Base-by-base conservation (phyloP, 2,888 invertebrate genomes). In the Schrankia costaestrigalis region DNA sequence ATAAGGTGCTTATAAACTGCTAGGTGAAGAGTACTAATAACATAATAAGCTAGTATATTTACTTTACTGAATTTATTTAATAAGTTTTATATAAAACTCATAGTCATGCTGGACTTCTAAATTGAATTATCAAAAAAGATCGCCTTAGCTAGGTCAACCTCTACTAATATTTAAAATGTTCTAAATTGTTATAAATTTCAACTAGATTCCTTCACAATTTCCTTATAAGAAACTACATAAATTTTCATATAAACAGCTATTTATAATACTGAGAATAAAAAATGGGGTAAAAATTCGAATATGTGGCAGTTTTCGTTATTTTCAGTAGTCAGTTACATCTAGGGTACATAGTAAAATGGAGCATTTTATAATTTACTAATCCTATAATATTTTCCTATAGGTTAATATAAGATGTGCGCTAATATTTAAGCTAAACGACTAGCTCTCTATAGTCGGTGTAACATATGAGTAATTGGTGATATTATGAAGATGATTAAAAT, bases 221-320 rank as follows among this genome's bases (percentile, higher is more conserved):
- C 50, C 62, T 56, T 11, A 41, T 41, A 44, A 30, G 42, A 37
- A 46, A 56, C 30, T 48, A 59, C 35, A 33, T 61, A 49, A 42
- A 40, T 45, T 35, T 26, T 51, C 39, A 46, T 54, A 56, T 23
- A 56, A 56, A 51, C 48, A 46, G 47, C 51, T 48, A 41, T 59
- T 59, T 49, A 51, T 46, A 45, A 45, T 53, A 61, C 35, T 46
- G 35, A 62, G 64, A 57, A 69, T 76, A 73, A 73, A 76, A 75
- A 57, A 50, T 47, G 59, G 55, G 64, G 53, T 76, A 63, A 71
- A 78, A 82, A 79, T 78, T 83, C 78, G 78, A 80, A 62, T 72
- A 70, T 58, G 65, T 80, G 81, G 82, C 83, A 83, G 83, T 81
- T 69, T 69, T 61, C 61, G 70, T 73, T 69, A 46, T 41, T 26